Percentiles rank a stretch among this genome's conserved stretches.
These are phyloP conservation scores for Bombycilla garrulus DNA, from an alignment of 2,113 vertebrate genomes.

Conservation along the genomic window DNA sequence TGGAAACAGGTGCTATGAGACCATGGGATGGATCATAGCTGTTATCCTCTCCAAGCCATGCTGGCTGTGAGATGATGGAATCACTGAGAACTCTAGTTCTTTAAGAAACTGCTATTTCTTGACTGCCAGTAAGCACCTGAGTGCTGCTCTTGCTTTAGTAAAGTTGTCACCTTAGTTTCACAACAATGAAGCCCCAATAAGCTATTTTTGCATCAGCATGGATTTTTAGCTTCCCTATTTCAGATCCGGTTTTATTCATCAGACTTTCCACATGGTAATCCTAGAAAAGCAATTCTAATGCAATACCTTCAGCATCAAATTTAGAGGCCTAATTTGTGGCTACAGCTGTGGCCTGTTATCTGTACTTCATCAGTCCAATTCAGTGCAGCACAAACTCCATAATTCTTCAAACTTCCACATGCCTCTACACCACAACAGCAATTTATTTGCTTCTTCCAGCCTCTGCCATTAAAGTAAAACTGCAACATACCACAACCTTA, in stretches of 20 bases:
- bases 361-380: conserved; percentile 47
- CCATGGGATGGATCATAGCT: accelerated
- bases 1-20: background rate
- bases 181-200: background rate
- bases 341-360: conserved; percentile 56
- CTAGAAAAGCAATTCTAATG: conserved; percentile 53
- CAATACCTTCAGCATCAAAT: conserved; percentile 59
- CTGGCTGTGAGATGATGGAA: background rate
- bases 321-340: conserved; percentile 67
- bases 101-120: background rate
- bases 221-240: background rate
- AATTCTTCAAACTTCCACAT: conserved; percentile 27
- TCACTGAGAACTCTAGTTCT: background rate
- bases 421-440: conserved; percentile 41
- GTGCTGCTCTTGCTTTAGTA: background rate
- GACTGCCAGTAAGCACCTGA: background rate
- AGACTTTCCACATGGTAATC: conserved; percentile 12
- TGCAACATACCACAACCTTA: conserved; percentile 4
- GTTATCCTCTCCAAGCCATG: background rate
- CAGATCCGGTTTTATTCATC: conserved; percentile 17
- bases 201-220: background rate
- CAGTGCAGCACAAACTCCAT: conserved; percentile 22
- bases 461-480: conserved; percentile 28
- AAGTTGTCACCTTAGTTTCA: background rate
- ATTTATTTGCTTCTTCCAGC: conserved; percentile 56